Evolutionary conservation across 1,140 invertebrate species (phyloP), one percentile per base, ranked within the genome.

Genomic region (Scaptomyza graminum): DNA sequence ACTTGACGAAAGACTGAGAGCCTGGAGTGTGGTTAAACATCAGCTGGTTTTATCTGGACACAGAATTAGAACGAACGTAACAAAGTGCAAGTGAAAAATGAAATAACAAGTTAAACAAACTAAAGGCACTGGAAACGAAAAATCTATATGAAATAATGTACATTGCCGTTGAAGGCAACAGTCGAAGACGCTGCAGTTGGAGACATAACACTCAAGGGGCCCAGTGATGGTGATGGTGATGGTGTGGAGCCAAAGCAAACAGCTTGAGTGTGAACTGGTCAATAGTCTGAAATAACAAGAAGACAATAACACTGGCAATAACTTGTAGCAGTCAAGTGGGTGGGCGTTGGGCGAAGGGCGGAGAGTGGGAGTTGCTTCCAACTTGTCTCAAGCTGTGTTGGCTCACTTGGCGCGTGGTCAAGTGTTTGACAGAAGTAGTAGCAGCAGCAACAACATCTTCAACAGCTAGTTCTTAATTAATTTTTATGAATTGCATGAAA

Each of bases 241-340:
- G 51, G 31, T 34, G 49, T 11, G 31, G n/a, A 41, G 50, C 39
- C 44, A 73, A 75, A 44, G 72, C 79, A 88, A 83, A 85, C 81
- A 81, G 76, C 63, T 88, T 63, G 60, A 88, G 83, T 83, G 83
- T 59, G 76, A 87, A 79, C 65, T 88, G 79, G 83, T 88, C 83
- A 88, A 87, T 87, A 88, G 83, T 73, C 82, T 79, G 83, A 87
- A 85, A 87, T 88, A 88, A 75, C 82, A 85, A 78, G 83, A 88
- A 88, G 83, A 76, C 82, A 76, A 87, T 87, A 82, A 88, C 83
- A 82, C 78, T 76, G 82, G 83, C 83, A 82, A 87, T 87, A 87
- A 76, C 70, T 88, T 75, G 71, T 68, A 63, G 68, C 68, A 50
- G 44, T 79, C 49, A 37, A 74, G 60, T 66, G 52, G 25, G 9